Percentiles rank a stretch among this genome's conserved stretches.
phyloP scores from a whole-genome alignment of 2,113 vertebrate species.

The Platichthys flesus region DNA sequence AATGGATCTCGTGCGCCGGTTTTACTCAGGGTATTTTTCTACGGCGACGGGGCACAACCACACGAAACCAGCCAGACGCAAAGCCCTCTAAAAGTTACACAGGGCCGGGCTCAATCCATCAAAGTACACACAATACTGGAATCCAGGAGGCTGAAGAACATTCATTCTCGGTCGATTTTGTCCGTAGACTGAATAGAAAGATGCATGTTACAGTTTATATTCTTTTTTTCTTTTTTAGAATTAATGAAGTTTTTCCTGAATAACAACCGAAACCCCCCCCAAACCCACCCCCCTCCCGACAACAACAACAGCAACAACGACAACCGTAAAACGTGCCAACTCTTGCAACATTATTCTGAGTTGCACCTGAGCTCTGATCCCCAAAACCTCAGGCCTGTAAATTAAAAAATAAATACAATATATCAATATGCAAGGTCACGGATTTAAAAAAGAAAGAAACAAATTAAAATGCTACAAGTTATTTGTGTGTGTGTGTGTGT shows the following conservation, averaged over 20 bases:
- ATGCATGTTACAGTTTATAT: constrained; percentile 71
- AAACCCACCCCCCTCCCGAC: background rate
- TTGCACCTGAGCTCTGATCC: constrained; percentile 71
- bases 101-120: constrained; percentile 68
- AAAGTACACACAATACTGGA: constrained; percentile 64
- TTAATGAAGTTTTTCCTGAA: constrained; percentile 74
- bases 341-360: constrained; percentile 49
- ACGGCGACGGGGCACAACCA: constrained; percentile 61
- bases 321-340: constrained; percentile 52
- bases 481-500: constrained; percentile 49
- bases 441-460: constrained; percentile 37
- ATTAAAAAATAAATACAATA: constrained; percentile 80
- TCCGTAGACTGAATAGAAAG: constrained; percentile 72
- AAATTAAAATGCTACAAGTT: constrained; percentile 79
- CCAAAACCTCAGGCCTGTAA: constrained; percentile 72
- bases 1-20: constrained; percentile 21
- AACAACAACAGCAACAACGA: constrained; percentile 17
- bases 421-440: constrained; percentile 75
- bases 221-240: constrained; percentile 65
- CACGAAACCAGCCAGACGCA: constrained; percentile 64
- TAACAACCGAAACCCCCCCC: constrained; percentile 54
- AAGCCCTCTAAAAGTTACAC: constrained; percentile 67
- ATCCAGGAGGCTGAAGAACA: constrained; percentile 70
- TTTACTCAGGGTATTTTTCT: constrained; percentile 42
- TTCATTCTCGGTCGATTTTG: constrained; percentile 74